Evolutionary conservation across 2,888 invertebrate species (phyloP), one percentile per base, ranked within the genome.

Genomic region (Ophion costatus): DNA sequence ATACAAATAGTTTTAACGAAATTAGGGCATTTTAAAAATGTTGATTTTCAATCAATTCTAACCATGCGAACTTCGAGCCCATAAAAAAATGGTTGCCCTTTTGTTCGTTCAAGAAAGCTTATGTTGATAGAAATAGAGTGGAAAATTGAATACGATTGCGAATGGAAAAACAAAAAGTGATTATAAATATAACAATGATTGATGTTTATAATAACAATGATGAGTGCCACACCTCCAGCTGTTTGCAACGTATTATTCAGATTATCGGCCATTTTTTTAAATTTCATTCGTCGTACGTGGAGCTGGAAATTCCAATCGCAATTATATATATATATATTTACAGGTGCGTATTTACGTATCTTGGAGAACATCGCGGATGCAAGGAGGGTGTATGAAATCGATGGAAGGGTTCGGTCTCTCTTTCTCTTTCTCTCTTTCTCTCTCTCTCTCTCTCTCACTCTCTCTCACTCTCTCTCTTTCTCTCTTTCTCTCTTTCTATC

Each of bases 381-480:
- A 80, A 84, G 89, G 88, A 89, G 88, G 89, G 88, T 87, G 87
- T 87, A 74, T 24, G 67, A 74, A 80, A 80, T 69, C 67, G 77
- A 85, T 83, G 85, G 82, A 80, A 73, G 80, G 80, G 45, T 66
- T 86, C 83, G n/a, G 51, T 73, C 33, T 67, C 33, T n/a, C 24
- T 63, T n/a, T n/a, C n/a, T n/a, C 79, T 70, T 71, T 69, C 57
- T 10, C 56, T 67, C 33, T 33, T 42, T 71, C 76, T 75, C 29
- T 24, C 66, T 67, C 22, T 57, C 56, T 69, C 22, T 63, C 20
- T 79, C n/a, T 45, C 74, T 73, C n/a, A n/a, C n/a, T n/a, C n/a
- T 73, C 33, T 67, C 33, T n/a, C 24, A 56, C 79, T 70, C 75
- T 69, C 57, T 10, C 56, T 67, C 33, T 33, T 42, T 71, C 76